A percentile compares a stretch with the other conserved stretches of the same genome.
Conservation (phyloP, 2,797 vertebrate genomes). For the Merluccius polli region DNA sequence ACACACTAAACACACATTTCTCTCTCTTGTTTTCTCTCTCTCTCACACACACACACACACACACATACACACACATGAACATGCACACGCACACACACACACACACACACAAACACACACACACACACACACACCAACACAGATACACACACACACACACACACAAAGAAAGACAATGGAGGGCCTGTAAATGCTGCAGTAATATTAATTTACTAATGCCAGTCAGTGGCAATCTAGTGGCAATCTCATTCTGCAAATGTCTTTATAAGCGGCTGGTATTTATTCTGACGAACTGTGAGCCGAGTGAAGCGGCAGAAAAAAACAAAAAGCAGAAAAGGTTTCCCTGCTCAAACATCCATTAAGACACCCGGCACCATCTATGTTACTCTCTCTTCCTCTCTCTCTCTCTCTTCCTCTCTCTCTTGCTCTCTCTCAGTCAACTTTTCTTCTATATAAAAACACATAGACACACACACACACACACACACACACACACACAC, state of each 20-base stretch:
- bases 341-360: conserved; percentile 18
- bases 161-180: conserved; percentile 27
- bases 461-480: not conserved
- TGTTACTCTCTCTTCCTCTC: not conserved
- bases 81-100: not conserved
- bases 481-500: not conserved
- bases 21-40: no score
- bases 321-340: conserved; percentile 23
- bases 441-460: not conserved
- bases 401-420: not conserved
- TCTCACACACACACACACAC: no score
- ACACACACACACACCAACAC: not conserved
- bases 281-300: conserved; percentile 36
- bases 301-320: conserved; percentile 34
- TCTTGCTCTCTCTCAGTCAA: not conserved
- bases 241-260: conserved; percentile 59
- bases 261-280: conserved; percentile 53
- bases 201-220: conserved; percentile 63
- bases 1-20: no score
- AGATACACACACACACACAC: not conserved
- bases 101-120: not conserved
- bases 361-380: conserved; percentile 19
- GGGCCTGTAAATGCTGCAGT: conserved; percentile 48
- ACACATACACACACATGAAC: not conserved
- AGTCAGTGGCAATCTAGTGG: conserved; percentile 25